Evolutionary conservation across 2,888 invertebrate genomes (phyloP).

Genomic region (Lithosia quadra): DNA sequence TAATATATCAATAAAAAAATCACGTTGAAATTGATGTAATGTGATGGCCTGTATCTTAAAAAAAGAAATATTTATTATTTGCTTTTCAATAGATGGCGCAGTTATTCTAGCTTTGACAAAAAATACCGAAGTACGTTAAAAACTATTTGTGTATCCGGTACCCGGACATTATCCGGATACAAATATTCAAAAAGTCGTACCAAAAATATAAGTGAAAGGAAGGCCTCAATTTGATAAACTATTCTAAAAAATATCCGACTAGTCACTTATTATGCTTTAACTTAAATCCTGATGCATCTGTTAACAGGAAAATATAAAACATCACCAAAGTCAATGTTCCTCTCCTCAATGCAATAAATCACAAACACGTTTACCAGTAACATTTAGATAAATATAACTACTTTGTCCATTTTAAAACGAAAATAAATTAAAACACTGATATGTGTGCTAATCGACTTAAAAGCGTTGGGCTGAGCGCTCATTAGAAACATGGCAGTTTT

Average conservation of each 20-base stretch:
- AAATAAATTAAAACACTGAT: slow-evolving; percentile 32
- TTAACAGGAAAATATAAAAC: background rate
- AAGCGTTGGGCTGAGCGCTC: no score
- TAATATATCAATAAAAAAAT: background rate
- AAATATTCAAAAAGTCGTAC: background rate
- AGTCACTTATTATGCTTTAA: slow-evolving; percentile 2
- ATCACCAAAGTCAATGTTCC: background rate
- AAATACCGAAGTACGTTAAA: no score
- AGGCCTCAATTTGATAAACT: background rate
- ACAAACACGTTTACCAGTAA: slow-evolving; percentile 12
- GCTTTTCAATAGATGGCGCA: no score
- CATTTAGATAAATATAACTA: slow-evolving; percentile 8
- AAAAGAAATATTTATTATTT: no score
- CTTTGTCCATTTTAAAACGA: slow-evolving; percentile 13
- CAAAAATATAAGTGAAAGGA: background rate
- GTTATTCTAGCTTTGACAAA: no score
- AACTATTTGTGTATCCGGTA: background rate
- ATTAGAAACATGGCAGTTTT: no score
- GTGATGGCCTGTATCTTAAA: background rate
- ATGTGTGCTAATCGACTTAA: slow-evolving; percentile 50
- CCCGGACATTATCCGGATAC: background rate
- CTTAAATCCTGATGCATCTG: background rate
- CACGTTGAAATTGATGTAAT: background rate
- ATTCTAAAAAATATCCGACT: background rate
- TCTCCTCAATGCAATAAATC: slow-evolving; percentile 4